Evolutionary conservation across 1,140 invertebrate genomes (phyloP).

Genomic region (Palaemon carinicauda): DNA sequence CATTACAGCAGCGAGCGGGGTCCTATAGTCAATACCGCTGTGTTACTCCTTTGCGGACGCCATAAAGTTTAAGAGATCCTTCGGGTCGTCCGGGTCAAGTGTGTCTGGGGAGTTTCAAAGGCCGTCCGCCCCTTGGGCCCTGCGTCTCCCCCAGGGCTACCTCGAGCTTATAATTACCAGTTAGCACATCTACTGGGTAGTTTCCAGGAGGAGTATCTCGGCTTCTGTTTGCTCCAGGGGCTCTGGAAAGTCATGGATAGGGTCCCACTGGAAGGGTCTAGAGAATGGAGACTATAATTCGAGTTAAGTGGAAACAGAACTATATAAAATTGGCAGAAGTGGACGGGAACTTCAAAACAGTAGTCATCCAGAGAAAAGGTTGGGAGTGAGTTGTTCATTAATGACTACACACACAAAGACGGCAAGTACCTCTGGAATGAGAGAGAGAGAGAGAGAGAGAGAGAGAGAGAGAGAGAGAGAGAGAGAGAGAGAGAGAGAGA

Average conservation of each 20-base stretch:
- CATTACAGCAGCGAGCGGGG: too few species aligned
- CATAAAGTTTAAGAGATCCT: slow-evolving; percentile 30
- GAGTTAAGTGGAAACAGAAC: background rate
- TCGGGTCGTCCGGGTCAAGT: slow-evolving; percentile 34
- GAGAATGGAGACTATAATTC: background rate
- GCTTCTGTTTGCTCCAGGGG: slow-evolving; percentile 24
- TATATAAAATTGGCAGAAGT: background rate
- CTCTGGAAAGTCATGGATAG: background rate
- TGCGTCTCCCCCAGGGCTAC: background rate
- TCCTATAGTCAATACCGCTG: background rate
- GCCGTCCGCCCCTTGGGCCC: background rate
- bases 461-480: too few species aligned
- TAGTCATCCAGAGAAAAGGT: background rate
- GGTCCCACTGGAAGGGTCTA: background rate
- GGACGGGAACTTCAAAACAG: background rate
- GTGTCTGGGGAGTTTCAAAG: slow-evolving; percentile 29
- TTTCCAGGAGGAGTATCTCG: background rate
- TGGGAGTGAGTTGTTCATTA: too few species aligned
- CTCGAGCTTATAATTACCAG: slow-evolving; percentile 30
- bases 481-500: too few species aligned
- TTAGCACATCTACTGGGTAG: slow-evolving; percentile 32
- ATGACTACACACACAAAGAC: too few species aligned
- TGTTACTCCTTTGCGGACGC: background rate
- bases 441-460: too few species aligned
- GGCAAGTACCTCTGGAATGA: too few species aligned